A percentile compares a stretch with the other conserved stretches of the same genome.
phyloP scores from a whole-genome alignment of 2,888 invertebrate species.

The Chrysolina haemoptera region DNA sequence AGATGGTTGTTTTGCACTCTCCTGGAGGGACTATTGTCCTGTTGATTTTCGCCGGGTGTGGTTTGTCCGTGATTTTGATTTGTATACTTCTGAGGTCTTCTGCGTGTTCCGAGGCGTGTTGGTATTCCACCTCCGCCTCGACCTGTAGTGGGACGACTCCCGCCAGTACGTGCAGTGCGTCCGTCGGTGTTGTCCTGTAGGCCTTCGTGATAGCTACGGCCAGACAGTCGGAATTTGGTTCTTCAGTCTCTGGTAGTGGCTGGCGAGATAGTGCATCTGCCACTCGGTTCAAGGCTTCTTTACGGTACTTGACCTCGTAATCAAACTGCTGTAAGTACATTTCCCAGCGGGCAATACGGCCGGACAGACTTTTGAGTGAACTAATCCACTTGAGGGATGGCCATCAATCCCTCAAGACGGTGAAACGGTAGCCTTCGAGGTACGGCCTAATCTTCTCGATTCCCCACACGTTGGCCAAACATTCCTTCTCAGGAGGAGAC shows the following conservation, averaged over 20 bases:
- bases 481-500: slow-evolving; percentile 51
- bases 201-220: too few relatives aligned
- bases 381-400: slow-evolving; percentile 52
- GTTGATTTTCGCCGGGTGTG: too few relatives aligned
- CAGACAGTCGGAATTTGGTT: neutral
- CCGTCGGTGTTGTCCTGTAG: too few relatives aligned
- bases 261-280: slow-evolving; percentile 47
- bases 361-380: slow-evolving; percentile 24
- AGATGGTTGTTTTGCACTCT: too few relatives aligned
- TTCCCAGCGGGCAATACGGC: slow-evolving; percentile 32
- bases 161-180: too few relatives aligned
- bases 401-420: slow-evolving; percentile 54
- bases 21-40: too few relatives aligned
- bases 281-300: slow-evolving; percentile 45
- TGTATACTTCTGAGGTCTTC: too few relatives aligned
- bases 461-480: slow-evolving; percentile 55
- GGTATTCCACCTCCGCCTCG: too few relatives aligned
- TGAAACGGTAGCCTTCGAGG: slow-evolving; percentile 48
- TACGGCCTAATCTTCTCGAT: slow-evolving; percentile 50
- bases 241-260: neutral
- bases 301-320: slow-evolving; percentile 47
- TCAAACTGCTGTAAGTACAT: slow-evolving; percentile 41
- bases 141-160: too few relatives aligned
- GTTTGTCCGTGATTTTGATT: too few relatives aligned
- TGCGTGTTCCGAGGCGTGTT: too few relatives aligned